Evolutionary conservation across 2,113 vertebrate species (phyloP).

Genomic region (Xiphophorus couchianus): DNA sequence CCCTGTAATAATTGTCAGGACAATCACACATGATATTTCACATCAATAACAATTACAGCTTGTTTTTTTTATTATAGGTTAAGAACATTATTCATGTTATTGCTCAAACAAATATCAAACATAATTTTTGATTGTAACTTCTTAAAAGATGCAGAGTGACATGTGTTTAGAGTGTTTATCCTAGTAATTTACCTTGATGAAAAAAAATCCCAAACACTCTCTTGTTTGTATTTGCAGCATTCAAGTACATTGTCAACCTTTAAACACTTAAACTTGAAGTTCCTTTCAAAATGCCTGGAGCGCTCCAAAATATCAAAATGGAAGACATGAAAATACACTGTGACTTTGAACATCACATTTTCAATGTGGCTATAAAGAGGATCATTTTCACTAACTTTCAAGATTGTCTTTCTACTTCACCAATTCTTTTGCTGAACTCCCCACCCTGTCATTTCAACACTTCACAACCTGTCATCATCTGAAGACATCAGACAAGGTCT

Average conservation of each 20-base stretch:
- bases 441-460: constrained; percentile 65
- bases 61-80: not conserved
- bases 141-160: not conserved
- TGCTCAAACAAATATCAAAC: not conserved
- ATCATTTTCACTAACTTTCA: constrained; percentile 57
- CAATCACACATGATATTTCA: not conserved
- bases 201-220: not conserved
- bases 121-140: not conserved
- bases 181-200: not conserved
- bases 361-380: constrained; percentile 22
- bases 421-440: constrained; percentile 39
- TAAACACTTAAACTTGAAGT: not conserved
- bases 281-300: constrained; percentile 1
- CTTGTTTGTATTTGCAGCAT: not conserved
- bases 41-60: not conserved
- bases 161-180: not conserved
- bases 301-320: constrained; percentile 12
- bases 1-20: not conserved
- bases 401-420: constrained; percentile 43
- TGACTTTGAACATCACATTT: constrained; percentile 47
- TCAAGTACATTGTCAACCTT: not conserved
- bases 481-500: constrained; percentile 44
- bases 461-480: constrained; percentile 61
- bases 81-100: not conserved
- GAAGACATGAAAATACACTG: not conserved